Conservation (phyloP, 2,888 invertebrate species). For the Melinopterus prodromus region DNA sequence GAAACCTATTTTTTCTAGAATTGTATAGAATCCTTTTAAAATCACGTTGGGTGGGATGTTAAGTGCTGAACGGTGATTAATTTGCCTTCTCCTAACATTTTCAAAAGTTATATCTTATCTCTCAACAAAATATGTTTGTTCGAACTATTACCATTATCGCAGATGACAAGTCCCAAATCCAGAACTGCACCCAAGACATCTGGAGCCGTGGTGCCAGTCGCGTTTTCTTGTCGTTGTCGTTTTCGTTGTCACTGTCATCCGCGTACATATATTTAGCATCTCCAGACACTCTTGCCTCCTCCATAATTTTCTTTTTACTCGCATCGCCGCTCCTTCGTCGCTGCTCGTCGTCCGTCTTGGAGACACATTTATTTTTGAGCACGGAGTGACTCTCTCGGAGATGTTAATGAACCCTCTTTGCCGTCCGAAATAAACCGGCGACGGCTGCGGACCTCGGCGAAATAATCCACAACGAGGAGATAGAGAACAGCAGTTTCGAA, state of each 20-base stretch:
- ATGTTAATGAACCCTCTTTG: slow-evolving; percentile 46
- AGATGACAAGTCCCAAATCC: too few species aligned
- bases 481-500: slow-evolving; percentile 14
- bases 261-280: slow-evolving; percentile 19
- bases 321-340: slow-evolving; percentile 26
- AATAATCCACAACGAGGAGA: slow-evolving; percentile 9
- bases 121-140: too few species aligned
- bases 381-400: slow-evolving; percentile 23
- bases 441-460: background rate
- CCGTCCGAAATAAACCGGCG: slow-evolving; percentile 18
- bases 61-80: too few species aligned
- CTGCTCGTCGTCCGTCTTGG: slow-evolving; percentile 36
- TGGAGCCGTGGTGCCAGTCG: too few species aligned
- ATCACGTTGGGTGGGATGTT: too few species aligned
- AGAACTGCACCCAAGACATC: too few species aligned
- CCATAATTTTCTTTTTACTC: background rate
- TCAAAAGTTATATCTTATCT: too few species aligned
- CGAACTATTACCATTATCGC: too few species aligned
- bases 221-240: background rate
- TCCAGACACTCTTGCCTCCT: slow-evolving; percentile 12
- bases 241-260: slow-evolving; percentile 22
- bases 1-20: too few species aligned
- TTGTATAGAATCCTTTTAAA: too few species aligned
- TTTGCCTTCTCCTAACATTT: too few species aligned
- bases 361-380: slow-evolving; percentile 50